phyloP scores from a whole-genome alignment of 2,797 vertebrate genomes.

The Alca torda region DNA sequence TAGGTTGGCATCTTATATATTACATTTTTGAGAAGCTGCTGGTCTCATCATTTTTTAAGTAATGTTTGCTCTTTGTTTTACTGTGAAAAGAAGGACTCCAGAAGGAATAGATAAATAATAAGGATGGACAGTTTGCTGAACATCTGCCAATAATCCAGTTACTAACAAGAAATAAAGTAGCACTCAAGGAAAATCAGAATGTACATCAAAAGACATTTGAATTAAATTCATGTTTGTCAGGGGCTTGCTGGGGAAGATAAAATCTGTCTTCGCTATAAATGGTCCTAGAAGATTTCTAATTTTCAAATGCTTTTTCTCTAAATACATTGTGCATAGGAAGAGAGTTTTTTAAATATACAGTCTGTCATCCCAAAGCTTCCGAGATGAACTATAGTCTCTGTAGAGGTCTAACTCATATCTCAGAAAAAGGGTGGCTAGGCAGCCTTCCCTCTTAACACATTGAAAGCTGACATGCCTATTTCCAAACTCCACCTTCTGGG shows the following conservation, averaged over 20 bases:
- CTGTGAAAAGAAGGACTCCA: not conserved
- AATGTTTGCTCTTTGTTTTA: not conserved
- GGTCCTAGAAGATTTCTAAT: not conserved
- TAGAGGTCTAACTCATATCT: not conserved
- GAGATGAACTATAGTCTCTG: not conserved
- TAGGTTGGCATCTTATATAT: not conserved
- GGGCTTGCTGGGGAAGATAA: not conserved
- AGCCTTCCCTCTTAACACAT: not conserved
- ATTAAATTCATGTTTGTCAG: not conserved
- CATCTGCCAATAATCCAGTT: not conserved
- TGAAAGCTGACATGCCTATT: not conserved
- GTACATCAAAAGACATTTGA: not conserved
- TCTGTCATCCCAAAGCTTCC: not conserved
- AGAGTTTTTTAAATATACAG: fast-evolving
- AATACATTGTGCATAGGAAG: not conserved
- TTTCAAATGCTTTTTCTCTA: not conserved
- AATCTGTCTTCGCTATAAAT: not conserved
- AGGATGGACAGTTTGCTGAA: not conserved
- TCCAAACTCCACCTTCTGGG: not conserved
- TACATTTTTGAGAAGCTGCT: not conserved
- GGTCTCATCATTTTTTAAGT: not conserved
- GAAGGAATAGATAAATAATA: not conserved
- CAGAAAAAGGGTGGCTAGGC: not conserved
- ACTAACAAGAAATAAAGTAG: not conserved
- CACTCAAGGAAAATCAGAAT: not conserved